Evolutionary conservation across 2,113 vertebrate genomes (phyloP).

Genomic region (Silurus glanis): DNA sequence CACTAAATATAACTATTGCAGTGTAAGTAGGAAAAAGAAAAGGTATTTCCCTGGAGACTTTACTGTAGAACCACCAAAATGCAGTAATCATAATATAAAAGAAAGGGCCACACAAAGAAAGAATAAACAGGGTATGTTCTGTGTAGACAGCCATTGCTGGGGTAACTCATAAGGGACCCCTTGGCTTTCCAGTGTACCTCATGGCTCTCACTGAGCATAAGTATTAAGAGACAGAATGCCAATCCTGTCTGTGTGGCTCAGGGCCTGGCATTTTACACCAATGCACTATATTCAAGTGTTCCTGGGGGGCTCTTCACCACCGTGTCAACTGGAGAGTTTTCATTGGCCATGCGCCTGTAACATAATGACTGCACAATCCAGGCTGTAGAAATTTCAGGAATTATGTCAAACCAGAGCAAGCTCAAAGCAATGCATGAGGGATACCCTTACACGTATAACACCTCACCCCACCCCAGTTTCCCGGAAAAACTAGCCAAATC

Average conservation of each 20-base stretch:
- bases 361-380: constrained; percentile 11
- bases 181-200: constrained; percentile 60
- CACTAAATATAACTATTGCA: not conserved
- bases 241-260: constrained; percentile 32
- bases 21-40: not conserved
- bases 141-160: constrained; percentile 41
- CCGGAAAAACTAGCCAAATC: not conserved
- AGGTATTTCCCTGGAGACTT: not conserved
- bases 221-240: constrained; percentile 23
- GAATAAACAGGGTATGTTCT: not conserved
- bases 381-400: not conserved
- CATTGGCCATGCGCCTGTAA: constrained; percentile 13
- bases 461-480: not conserved
- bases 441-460: not conserved
- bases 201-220: constrained; percentile 63
- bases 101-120: not conserved
- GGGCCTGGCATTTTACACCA: constrained; percentile 60
- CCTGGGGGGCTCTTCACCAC: constrained; percentile 59
- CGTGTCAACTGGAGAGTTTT: not conserved
- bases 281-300: constrained; percentile 60
- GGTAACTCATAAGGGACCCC: constrained; percentile 54
- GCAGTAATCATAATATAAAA: not conserved
- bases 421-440: not conserved
- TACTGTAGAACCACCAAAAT: not conserved
- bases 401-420: not conserved